A percentile compares a stretch with the other conserved stretches of the same genome.
Evolutionary conservation across 2,113 vertebrate genomes (phyloP).

Genomic region (Cyanoliseus patagonus): DNA sequence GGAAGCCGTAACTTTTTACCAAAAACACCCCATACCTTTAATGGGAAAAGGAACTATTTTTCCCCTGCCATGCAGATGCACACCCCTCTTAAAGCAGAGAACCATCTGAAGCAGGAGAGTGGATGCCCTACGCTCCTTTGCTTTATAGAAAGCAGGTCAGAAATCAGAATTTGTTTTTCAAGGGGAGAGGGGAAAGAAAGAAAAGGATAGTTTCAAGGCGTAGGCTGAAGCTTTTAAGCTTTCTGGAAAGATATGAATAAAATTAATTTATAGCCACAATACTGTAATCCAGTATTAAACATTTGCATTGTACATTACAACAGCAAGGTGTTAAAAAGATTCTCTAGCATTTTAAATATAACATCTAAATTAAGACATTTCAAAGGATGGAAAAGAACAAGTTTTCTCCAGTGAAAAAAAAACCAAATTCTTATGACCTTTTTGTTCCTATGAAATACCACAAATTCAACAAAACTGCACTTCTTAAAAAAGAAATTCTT

Average conservation of each 20-base stretch:
- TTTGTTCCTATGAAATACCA: background rate
- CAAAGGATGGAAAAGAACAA: background rate
- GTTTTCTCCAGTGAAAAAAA: background rate
- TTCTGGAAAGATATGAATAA: background rate
- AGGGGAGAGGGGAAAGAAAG: background rate
- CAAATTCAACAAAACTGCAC: background rate
- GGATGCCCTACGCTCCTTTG: background rate
- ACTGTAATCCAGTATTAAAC: background rate
- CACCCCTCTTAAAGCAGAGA: background rate
- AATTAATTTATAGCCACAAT: background rate
- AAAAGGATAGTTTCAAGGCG: background rate
- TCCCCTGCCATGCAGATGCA: background rate
- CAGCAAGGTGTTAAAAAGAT: background rate
- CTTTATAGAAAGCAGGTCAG: background rate
- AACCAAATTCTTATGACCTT: fast-evolving
- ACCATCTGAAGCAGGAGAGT: background rate
- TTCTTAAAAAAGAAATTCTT: background rate
- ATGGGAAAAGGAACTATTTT: background rate
- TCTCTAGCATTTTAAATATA: background rate
- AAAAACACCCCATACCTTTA: background rate
- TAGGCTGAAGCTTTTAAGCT: background rate
- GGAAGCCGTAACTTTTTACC: background rate
- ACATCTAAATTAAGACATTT: background rate
- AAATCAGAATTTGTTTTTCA: background rate
- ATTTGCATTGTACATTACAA: background rate